phyloP scores from a whole-genome alignment of 2,113 vertebrate species.

The Sitta europaea region DNA sequence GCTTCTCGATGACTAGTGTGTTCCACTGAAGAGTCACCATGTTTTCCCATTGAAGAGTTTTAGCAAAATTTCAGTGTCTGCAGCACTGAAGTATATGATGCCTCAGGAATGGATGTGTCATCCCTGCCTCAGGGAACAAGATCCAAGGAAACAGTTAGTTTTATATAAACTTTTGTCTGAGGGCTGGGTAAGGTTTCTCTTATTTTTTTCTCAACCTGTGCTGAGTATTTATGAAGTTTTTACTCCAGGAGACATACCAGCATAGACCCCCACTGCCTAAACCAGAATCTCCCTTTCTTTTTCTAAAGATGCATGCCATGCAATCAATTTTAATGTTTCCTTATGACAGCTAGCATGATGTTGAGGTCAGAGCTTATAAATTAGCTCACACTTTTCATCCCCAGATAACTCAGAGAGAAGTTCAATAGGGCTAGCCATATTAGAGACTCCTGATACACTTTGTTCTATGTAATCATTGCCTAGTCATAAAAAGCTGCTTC shows the following conservation, averaged over 20 bases:
- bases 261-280: not conserved
- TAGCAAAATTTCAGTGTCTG: not conserved
- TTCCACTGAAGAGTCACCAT: not conserved
- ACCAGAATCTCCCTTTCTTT: not conserved
- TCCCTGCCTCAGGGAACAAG: not conserved
- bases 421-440: not conserved
- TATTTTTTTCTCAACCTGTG: not conserved
- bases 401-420: not conserved
- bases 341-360: not conserved
- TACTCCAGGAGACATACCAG: fast-evolving
- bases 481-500: not conserved
- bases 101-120: not conserved
- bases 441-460: not conserved
- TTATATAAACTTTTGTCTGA: not conserved
- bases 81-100: not conserved
- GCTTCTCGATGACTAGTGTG: not conserved
- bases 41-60: not conserved
- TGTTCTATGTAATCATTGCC: not conserved
- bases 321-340: not conserved
- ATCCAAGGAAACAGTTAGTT: not conserved
- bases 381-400: not conserved
- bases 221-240: not conserved
- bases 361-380: not conserved
- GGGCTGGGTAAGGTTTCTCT: not conserved
- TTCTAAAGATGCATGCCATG: not conserved